Evolutionary conservation across 2,113 vertebrate genomes (phyloP).

Genomic region (Hylia prasina): DNA sequence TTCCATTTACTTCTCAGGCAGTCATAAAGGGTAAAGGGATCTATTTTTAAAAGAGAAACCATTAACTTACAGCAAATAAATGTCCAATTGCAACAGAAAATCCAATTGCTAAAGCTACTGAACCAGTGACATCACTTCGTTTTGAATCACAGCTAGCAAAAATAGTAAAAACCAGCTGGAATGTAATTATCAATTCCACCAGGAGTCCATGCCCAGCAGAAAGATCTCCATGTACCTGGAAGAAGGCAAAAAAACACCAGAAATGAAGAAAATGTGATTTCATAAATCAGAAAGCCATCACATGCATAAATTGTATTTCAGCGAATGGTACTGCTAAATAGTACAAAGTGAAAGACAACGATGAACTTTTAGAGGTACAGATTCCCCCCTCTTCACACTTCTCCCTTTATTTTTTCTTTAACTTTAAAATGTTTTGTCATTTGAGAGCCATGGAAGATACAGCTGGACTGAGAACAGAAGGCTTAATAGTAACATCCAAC

Average conservation of each 20-base stretch:
- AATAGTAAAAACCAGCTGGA: slow-evolving; percentile 94
- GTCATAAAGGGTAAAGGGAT: not conserved
- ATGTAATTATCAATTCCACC: slow-evolving; percentile 94
- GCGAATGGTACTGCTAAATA: not conserved
- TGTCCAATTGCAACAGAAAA: slow-evolving; percentile 92
- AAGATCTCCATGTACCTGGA: slow-evolving; percentile 82
- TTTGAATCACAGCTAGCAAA: slow-evolving; percentile 96
- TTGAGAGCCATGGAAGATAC: not conserved
- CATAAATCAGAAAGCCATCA: not conserved
- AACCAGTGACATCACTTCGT: slow-evolving; percentile 87
- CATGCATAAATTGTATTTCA: not conserved
- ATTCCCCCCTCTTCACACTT: no score
- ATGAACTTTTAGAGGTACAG: not conserved
- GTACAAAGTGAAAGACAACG: not conserved
- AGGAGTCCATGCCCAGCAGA: slow-evolving; percentile 86
- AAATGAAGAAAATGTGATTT: not conserved
- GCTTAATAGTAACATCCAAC: not conserved
- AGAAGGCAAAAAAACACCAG: slow-evolving; percentile 18
- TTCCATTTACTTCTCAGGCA: not conserved
- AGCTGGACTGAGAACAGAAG: not conserved
- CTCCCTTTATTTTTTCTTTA: not conserved
- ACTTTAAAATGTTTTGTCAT: no score
- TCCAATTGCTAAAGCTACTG: slow-evolving; percentile 88
- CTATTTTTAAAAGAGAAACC: slow-evolving; percentile 20
- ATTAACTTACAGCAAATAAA: slow-evolving; percentile 91